A percentile compares a stretch with the other conserved stretches of the same genome.
Evolutionary conservation across 2,888 invertebrate genomes (phyloP).

Genomic region (Drosophila formosana): DNA sequence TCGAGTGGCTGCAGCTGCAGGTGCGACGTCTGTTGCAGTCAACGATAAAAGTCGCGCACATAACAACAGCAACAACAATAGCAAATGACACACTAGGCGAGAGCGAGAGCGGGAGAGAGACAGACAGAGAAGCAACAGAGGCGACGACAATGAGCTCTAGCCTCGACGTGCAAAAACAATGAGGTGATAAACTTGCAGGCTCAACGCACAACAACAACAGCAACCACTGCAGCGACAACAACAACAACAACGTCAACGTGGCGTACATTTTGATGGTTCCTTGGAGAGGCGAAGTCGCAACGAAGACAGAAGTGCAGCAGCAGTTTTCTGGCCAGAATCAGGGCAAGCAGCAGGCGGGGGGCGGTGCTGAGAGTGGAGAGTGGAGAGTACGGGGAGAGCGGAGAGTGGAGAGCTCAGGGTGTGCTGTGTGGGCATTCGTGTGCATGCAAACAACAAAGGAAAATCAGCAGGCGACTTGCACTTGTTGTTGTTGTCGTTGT

Average conservation of each 20-base stretch:
- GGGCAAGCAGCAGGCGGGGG: neutral
- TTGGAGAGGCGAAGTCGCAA: slow-evolving; percentile 49
- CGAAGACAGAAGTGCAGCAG: slow-evolving; percentile 48
- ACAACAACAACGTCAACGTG: slow-evolving; percentile 50
- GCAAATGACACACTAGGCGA: slow-evolving; percentile 3
- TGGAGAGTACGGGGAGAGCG: neutral
- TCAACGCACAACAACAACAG: slow-evolving; percentile 69
- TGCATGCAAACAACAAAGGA: slow-evolving; percentile 71
- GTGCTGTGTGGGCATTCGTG: slow-evolving; percentile 53
- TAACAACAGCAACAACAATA: slow-evolving; percentile 17
- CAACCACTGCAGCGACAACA: slow-evolving; percentile 20
- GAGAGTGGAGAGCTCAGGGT: slow-evolving; percentile 6
- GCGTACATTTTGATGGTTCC: slow-evolving; percentile 73
- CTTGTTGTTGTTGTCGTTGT: slow-evolving; percentile 26
- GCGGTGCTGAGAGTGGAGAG: neutral
- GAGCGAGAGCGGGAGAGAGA: neutral
- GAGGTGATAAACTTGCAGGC: slow-evolving; percentile 79
- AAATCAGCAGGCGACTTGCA: slow-evolving; percentile 62
- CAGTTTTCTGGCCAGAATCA: slow-evolving; percentile 19
- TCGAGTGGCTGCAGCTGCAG: slow-evolving; percentile 54
- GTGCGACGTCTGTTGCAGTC: slow-evolving; percentile 52
- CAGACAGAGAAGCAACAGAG: slow-evolving; percentile 8
- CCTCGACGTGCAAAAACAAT: slow-evolving; percentile 71
- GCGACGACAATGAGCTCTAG: slow-evolving; percentile 55
- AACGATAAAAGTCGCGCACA: slow-evolving; percentile 60